Evolutionary conservation across 2,113 vertebrate species (phyloP), one percentile per base, ranked within the genome.

Genomic region (Chaetura pelagica): DNA sequence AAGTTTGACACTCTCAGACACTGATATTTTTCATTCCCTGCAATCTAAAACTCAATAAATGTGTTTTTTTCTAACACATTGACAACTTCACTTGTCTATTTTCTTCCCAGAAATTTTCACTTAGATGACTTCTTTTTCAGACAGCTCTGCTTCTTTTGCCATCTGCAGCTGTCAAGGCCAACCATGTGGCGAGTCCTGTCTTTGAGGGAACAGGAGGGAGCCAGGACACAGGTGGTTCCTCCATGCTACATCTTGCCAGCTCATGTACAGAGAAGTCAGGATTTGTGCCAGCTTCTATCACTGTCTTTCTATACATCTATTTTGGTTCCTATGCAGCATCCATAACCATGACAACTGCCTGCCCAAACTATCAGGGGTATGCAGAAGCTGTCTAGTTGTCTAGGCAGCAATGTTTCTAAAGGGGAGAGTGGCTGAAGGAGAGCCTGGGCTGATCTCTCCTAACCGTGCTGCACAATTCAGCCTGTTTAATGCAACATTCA

Each of bases 341-440:
- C 87, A 96, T 95, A 96, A 95, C 96, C 91, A 94, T 94, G 94
- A 96, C 95, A 97, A 95, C 95, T 93, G 87, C 87, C 84, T 96
- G 81, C 87, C 63, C 81, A 79, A 96, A 68, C 90, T 42, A 91
- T 46, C 74, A 94, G 89, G 78, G 91, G 76, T 91, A 95, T 83
- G 87, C 89, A 80, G 84, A 94, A 90, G 75, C 93, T 80, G 78
- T 91, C 84, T 85, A 69, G 84, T 91, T 94, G 87, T 96, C 91
- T 94, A 87, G 87, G 94, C 63, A 93, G 94, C 34, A 13, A 67
- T 22, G 32, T 38, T 92, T 78, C 81, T 26, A 32, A 85, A 95
- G 72, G 10, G 34, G 51, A 88, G 88, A 61, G 5, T 7, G 6
- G 42, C 13, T 58, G 85, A 93, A 93, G 82, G 48, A 79, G 59